These are phyloP conservation scores for Protonemura montana DNA, from an alignment of 2,888 invertebrate genomes.

Conservation along the genomic window DNA sequence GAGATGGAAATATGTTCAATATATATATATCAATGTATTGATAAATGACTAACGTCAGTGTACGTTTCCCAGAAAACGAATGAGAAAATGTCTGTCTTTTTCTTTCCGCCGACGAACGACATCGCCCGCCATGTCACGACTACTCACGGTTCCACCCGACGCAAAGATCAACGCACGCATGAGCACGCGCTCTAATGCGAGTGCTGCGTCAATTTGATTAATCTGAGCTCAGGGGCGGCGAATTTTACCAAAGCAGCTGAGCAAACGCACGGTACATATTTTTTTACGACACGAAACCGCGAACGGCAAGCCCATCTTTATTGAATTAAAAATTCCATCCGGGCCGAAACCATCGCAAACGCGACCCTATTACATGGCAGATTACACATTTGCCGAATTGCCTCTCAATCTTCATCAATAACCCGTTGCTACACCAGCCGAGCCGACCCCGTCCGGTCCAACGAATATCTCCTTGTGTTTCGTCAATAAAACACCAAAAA, in stretches of 20 bases:
- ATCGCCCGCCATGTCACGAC: no score
- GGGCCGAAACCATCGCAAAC: not conserved
- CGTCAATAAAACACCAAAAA: not conserved
- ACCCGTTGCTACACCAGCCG: not conserved
- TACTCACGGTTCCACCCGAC: no score
- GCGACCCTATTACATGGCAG: not conserved
- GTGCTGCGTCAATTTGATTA: not conserved
- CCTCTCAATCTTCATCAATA: slow-evolving; percentile 7
- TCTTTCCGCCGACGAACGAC: no score
- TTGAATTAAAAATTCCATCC: not conserved
- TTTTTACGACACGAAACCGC: not conserved
- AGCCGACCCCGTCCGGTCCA: not conserved
- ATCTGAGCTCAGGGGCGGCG: not conserved
- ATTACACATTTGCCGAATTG: not conserved
- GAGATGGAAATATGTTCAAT: no score
- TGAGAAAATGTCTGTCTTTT: no score
- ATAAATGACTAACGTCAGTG: no score
- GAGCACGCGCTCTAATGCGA: no score
- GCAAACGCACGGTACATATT: not conserved
- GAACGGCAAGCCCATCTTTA: not conserved
- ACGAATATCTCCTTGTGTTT: not conserved
- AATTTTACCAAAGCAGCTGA: not conserved
- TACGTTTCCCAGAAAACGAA: no score
- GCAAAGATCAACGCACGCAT: no score
- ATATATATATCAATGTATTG: no score